phyloP scores from a whole-genome alignment of 2,797 vertebrate species.

The Acropternis orthonyx region DNA sequence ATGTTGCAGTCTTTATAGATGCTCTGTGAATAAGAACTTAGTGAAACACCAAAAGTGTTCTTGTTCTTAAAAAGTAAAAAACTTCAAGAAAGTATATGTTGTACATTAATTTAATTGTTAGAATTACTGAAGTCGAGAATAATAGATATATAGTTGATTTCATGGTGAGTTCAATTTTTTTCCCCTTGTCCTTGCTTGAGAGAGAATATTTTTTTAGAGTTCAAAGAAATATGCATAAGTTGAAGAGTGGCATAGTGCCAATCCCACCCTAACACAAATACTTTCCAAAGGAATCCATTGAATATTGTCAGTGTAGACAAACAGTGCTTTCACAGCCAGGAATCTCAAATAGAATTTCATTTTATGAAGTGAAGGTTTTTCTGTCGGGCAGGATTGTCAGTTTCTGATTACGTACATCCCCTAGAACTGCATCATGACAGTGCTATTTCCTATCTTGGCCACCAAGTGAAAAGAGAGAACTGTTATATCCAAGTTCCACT shows the following conservation, averaged over 20 bases:
- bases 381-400: neutral
- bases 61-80: neutral
- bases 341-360: neutral
- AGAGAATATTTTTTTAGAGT: neutral
- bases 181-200: neutral
- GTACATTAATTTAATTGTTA: neutral
- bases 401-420: neutral
- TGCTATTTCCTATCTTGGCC: neutral
- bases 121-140: neutral
- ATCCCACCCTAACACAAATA: neutral
- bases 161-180: neutral
- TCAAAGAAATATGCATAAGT: neutral
- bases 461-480: neutral
- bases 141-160: neutral
- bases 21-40: neutral
- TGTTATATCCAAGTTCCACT: neutral
- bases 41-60: neutral
- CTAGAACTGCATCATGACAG: neutral
- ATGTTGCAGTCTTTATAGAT: neutral
- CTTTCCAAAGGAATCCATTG: neutral
- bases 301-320: neutral
- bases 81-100: neutral
- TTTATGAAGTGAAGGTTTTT: neutral
- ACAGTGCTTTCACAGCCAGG: neutral
- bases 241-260: neutral